Conservation (phyloP, 2,797 vertebrate genomes). For the Tokudaia muenninki region DNA sequence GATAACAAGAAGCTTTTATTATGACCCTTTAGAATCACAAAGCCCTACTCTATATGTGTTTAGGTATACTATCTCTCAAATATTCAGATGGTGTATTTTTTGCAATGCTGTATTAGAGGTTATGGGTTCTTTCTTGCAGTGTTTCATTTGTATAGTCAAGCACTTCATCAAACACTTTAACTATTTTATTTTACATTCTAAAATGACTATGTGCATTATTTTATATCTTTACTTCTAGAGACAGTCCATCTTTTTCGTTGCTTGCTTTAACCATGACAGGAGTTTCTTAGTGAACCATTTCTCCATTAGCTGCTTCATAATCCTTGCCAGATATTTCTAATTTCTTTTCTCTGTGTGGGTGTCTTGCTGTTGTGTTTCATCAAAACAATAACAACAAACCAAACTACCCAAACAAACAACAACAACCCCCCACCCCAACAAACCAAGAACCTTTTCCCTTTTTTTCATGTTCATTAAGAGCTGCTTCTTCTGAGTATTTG, state of each 20-base stretch:
- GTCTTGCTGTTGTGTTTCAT: not conserved
- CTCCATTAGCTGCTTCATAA: not conserved
- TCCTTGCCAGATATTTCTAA: not conserved
- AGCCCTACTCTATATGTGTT: not conserved
- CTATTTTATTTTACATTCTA: conserved; percentile 21
- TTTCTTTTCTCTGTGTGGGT: not conserved
- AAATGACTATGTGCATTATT: not conserved
- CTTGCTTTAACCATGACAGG: not conserved
- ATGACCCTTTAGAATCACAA: not conserved
- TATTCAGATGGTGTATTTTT: not conserved
- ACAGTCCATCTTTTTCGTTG: not conserved
- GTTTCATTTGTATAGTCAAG: not conserved
- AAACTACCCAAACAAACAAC: not conserved
- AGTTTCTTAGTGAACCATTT: not conserved
- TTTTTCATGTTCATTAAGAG: not conserved
- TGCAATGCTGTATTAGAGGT: not conserved
- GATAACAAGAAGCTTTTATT: not conserved
- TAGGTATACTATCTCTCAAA: not conserved
- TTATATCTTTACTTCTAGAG: not conserved
- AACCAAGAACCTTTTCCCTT: not conserved
- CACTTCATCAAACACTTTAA: not conserved
- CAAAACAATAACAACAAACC: not conserved
- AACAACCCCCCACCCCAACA: too few species aligned
- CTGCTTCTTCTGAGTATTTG: not conserved
- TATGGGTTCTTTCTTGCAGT: not conserved